Base-by-base conservation (phyloP, 2,888 invertebrate species). In the Agriotes lineatus region DNA sequence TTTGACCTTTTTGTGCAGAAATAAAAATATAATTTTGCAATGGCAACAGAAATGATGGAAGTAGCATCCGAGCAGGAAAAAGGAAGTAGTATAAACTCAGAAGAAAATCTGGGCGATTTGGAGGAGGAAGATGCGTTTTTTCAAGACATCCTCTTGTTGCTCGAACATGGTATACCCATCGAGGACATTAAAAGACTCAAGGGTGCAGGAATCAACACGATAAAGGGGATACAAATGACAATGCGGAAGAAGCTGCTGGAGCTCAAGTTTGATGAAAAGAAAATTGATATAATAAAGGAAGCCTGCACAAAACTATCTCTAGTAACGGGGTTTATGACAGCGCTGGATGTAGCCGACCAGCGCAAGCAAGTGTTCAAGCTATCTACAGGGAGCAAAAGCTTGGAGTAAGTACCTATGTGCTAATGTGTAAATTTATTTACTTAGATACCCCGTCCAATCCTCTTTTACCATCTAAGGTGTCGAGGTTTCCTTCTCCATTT, bases 181-280 rank as follows among this genome's bases (percentile, higher is more conserved):
- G 90, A 91, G 2, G 94, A 94, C 79, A 90, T 94, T 22, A 92
- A 92, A 84, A 91, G 92, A 82, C 82, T 94, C 74, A 93, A 94
- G 83, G 86, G 87, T 10, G 88, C 89, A 50, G 94, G 94, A 72
- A 92, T 94, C 77, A 93, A 93, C 78, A 94, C 94, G 0, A 88
- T 94, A 52, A 93, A 92, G 85, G 94, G 94, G 0, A 86, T 94
- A 62, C 91, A 93, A 81, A 94, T 94, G 94, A 90, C 88, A 1
- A 93, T 93, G 9, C 89, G 88, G 78, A 93, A 91, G 79, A 91
- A 89, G 78, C 81, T 94, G 60, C 88, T 89, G 75, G 87, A 87
- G 74, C 90, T 93, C 59, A 92, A 93, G 3, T 90, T 94, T 78
- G 91, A 92, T 16, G 92, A 93, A 76, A 89, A 89, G 2, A 93